A percentile compares a stretch with the other conserved stretches of the same genome.
These are phyloP conservation scores for Sphaerodactylus townsendi DNA, from an alignment of 2,113 vertebrate species.

Conservation along the genomic window DNA sequence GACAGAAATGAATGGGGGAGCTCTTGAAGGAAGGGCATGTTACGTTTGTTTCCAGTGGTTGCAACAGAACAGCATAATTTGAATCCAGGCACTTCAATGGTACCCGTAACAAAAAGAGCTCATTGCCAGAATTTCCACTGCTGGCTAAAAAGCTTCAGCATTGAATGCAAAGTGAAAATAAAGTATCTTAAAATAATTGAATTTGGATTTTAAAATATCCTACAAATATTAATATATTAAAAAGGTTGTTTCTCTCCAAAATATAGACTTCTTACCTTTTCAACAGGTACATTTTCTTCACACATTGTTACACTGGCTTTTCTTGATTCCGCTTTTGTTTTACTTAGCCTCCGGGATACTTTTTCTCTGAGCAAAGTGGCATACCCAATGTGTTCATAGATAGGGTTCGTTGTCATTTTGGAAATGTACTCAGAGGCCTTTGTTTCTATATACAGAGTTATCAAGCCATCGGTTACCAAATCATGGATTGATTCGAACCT, in stretches of 20 bases:
- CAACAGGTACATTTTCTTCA: constrained; percentile 79
- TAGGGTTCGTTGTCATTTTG: constrained; percentile 98
- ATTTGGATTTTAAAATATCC: background rate
- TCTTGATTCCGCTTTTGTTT: constrained; percentile 82
- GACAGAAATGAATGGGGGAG: background rate
- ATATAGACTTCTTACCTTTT: constrained; percentile 81
- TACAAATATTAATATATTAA: background rate
- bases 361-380: constrained; percentile 93
- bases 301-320: constrained; percentile 85
- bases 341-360: constrained; percentile 85
- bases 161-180: background rate
- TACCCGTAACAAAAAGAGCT: background rate
- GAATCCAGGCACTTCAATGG: background rate
- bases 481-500: constrained; percentile 96
- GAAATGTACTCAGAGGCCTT: constrained; percentile 98
- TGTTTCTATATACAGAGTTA: constrained; percentile 96
- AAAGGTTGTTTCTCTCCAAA: background rate
- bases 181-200: background rate
- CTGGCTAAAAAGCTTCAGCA: background rate
- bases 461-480: constrained; percentile 95
- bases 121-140: background rate
- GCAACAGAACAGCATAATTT: background rate
- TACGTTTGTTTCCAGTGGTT: background rate
- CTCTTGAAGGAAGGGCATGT: background rate
- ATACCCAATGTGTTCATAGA: constrained; percentile 95